Evolutionary conservation across 2,888 invertebrate genomes (phyloP).

Genomic region (Machimus atricapillus): DNA sequence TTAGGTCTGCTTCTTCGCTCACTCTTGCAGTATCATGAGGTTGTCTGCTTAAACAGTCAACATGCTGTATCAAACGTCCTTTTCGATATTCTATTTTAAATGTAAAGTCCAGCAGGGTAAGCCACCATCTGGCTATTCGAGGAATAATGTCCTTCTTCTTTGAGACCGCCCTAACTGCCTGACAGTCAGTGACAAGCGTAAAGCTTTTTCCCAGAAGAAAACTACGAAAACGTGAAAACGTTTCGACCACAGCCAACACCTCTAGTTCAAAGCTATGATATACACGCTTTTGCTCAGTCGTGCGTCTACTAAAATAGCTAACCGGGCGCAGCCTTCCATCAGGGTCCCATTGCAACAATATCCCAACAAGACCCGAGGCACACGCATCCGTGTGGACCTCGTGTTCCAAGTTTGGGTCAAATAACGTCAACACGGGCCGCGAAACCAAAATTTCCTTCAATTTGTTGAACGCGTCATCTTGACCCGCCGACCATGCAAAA

Average conservation of each 20-base stretch:
- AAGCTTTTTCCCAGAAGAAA: slow-evolving; percentile 54
- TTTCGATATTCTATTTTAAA: slow-evolving; percentile 45
- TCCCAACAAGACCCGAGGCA: slow-evolving; percentile 52
- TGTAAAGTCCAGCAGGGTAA: slow-evolving; percentile 49
- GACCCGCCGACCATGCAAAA: slow-evolving; percentile 44
- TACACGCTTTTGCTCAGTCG: slow-evolving; percentile 53
- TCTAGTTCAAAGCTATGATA: slow-evolving; percentile 58
- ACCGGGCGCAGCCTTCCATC: slow-evolving; percentile 50
- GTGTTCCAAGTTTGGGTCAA: slow-evolving; percentile 49
- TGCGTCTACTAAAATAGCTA: slow-evolving; percentile 53
- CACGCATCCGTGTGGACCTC: slow-evolving; percentile 57
- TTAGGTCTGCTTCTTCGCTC: slow-evolving; percentile 32
- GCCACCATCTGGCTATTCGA: too few relatives aligned
- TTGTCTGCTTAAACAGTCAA: slow-evolving; percentile 51
- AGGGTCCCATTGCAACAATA: slow-evolving; percentile 52
- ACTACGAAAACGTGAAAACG: slow-evolving; percentile 54
- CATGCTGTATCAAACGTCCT: slow-evolving; percentile 53
- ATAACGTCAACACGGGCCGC: slow-evolving; percentile 50
- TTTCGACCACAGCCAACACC: slow-evolving; percentile 54
- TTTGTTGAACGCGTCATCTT: slow-evolving; percentile 37
- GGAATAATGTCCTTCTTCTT: slow-evolving; percentile 51
- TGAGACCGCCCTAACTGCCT: too few relatives aligned
- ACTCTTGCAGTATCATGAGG: slow-evolving; percentile 34
- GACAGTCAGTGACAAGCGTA: slow-evolving; percentile 53
- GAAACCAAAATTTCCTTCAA: slow-evolving; percentile 49